phyloP scores from a whole-genome alignment of 2,888 invertebrate species.

The Diabrotica balteata region DNA sequence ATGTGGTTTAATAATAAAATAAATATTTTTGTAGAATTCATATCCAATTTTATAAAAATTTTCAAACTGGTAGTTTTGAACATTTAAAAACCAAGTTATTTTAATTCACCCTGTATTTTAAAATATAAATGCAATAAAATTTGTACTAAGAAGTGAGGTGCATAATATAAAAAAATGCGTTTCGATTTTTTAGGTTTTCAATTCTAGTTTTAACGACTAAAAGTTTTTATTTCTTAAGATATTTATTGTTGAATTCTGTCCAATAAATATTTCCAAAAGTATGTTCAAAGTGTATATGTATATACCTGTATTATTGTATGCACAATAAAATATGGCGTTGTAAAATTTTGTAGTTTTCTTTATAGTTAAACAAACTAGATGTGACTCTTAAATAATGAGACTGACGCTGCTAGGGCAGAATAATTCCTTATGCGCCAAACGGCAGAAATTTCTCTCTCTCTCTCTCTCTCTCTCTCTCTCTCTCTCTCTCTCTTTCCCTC shows the following conservation, averaged over 20 bases:
- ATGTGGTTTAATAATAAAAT: too few species aligned
- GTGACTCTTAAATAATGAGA: too few species aligned
- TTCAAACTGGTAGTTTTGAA: too few species aligned
- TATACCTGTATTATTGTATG: conserved; percentile 64
- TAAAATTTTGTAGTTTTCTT: conserved; percentile 41
- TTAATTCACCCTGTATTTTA: conserved; percentile 31
- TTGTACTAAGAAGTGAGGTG: conserved; percentile 37
- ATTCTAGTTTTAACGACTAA: conserved; percentile 50
- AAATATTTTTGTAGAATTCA: too few species aligned
- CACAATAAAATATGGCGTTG: conserved; percentile 63
- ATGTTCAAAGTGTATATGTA: conserved; percentile 63
- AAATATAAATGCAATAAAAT: conserved; percentile 47
- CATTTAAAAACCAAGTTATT: too few species aligned
- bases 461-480: too few species aligned
- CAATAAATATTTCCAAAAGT: conserved; percentile 59
- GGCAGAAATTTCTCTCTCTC: too few species aligned
- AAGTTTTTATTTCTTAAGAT: conserved; percentile 54
- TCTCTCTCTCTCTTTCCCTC: too few species aligned
- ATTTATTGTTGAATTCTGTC: conserved; percentile 63
- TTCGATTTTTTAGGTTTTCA: conserved; percentile 44
- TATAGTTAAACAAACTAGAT: too few species aligned
- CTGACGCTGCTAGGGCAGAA: too few species aligned
- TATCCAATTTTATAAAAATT: too few species aligned
- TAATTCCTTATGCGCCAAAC: too few species aligned
- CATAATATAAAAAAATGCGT: conserved; percentile 41